Evolutionary conservation across 2,888 invertebrate genomes (phyloP).

Genomic region (Achlya flavicornis): DNA sequence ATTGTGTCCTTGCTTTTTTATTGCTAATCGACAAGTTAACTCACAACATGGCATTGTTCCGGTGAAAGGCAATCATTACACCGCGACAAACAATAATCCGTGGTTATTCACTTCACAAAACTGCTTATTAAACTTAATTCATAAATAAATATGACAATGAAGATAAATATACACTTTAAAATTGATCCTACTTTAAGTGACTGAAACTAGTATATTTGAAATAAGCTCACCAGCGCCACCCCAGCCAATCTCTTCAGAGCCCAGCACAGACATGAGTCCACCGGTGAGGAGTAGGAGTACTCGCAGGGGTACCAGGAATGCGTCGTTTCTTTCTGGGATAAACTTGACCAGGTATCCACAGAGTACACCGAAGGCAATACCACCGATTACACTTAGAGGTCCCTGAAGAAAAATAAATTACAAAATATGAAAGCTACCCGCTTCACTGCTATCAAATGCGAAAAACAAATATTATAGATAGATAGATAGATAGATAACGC

Average conservation of each 20-base stretch:
- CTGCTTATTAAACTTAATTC: slow-evolving; percentile 36
- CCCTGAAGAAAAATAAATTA: slow-evolving; percentile 80
- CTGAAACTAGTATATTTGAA: slow-evolving; percentile 3
- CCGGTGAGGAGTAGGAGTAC: slow-evolving; percentile 91
- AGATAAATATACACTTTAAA: no score
- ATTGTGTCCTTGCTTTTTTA: slow-evolving; percentile 44
- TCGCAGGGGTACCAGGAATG: slow-evolving; percentile 91
- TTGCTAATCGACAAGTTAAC: slow-evolving; percentile 44
- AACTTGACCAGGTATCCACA: slow-evolving; percentile 92
- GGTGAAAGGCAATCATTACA: slow-evolving; percentile 46
- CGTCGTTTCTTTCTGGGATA: slow-evolving; percentile 92
- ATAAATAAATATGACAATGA: no score
- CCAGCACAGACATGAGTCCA: slow-evolving; percentile 93
- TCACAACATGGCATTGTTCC: slow-evolving; percentile 61
- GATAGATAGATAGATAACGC: no score
- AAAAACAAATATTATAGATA: no score
- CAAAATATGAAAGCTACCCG: not conserved
- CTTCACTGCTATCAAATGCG: no score
- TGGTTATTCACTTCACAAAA: slow-evolving; percentile 46
- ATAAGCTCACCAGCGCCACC: slow-evolving; percentile 82
- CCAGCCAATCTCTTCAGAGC: slow-evolving; percentile 91
- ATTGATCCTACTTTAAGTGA: no score
- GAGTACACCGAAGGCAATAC: slow-evolving; percentile 90
- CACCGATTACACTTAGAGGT: slow-evolving; percentile 91
- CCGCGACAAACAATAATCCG: slow-evolving; percentile 52